A percentile compares a stretch with the other conserved stretches of the same genome.
phyloP scores from a whole-genome alignment of 2,113 vertebrate genomes.

The Ictalurus furcatus region DNA sequence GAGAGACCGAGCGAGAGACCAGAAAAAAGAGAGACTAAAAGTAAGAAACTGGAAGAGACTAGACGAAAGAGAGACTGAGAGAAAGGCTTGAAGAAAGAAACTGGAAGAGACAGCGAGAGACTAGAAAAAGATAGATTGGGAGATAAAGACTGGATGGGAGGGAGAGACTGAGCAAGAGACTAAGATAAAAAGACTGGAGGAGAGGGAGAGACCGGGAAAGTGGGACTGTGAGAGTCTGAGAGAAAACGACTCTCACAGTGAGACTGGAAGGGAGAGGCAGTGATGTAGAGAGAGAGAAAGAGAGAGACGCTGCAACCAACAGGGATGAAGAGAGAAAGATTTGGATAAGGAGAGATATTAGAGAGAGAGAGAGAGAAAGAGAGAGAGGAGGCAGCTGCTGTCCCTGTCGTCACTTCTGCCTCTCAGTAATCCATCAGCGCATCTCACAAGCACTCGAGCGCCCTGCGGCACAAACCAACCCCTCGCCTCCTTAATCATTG shows the following conservation, averaged over 20 bases:
- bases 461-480: constrained; percentile 72
- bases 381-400: background rate
- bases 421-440: constrained; percentile 70
- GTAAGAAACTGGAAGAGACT: too few species aligned
- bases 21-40: too few species aligned
- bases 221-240: background rate
- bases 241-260: background rate
- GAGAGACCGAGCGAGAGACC: too few species aligned
- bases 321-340: background rate
- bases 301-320: background rate
- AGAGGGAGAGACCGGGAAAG: background rate
- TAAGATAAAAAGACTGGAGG: background rate
- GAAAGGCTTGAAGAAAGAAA: too few species aligned
- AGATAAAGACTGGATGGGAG: too few species aligned
- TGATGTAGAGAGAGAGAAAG: constrained; percentile 45
- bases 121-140: background rate
- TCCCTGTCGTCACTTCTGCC: constrained; percentile 8
- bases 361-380: background rate
- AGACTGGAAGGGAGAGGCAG: constrained; percentile 48
- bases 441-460: constrained; percentile 74
- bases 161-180: constrained; percentile 5
- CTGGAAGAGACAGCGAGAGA: background rate
- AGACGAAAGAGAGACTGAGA: too few species aligned
- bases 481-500: constrained; percentile 76
- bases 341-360: background rate